Evolutionary conservation across 2,888 invertebrate genomes (phyloP), one percentile per base, ranked within the genome.

Genomic region (Dioctria rufipes): DNA sequence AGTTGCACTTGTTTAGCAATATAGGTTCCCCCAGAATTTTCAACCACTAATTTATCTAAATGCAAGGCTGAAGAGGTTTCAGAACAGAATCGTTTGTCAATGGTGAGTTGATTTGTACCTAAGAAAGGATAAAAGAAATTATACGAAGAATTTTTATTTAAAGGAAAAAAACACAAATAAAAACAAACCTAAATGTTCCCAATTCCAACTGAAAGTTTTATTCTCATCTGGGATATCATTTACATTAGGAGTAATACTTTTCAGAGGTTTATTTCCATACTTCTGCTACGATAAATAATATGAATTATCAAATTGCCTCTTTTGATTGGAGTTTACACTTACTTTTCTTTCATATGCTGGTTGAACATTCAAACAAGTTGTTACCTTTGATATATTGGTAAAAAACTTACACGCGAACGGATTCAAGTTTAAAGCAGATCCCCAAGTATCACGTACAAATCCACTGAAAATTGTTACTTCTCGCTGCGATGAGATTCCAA

Each of bases 141-240:
- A 6, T 46, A 3, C 1, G 1, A 39, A 2, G 3, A 11, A 37
- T 39, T 5, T 63, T 6, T 58, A 58, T 2, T 25, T 60, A 67
- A 9, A 51, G 39, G 6, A 67, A 3, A 11, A 5, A 11, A 6
- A 54, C 11, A 3, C n/a, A 37, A 54, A 39, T 85, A 85, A 80
- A 25, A 83, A 80, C 54, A 84, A 83, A 40, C 84, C 86, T 54
- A 86, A 83, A 43, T 85, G 82, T 81, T 86, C 85, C 86, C 86
- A 86, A 80, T 85, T 85, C 85, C 86, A 86, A 5, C 83, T 80
- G 78, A 85, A 77, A 79, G 84, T 51, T 82, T 73, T 80, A 46
- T 81, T 54, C 25, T 51, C 39, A 42, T 49, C 42, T 9, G 58
- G 37, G 4, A 61, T 37, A 42, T 37, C 67, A 58, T 25, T 25